Evolutionary conservation across 2,888 invertebrate species (phyloP), one percentile per base, ranked within the genome.

Genomic region (Cheilosia scutellata): DNA sequence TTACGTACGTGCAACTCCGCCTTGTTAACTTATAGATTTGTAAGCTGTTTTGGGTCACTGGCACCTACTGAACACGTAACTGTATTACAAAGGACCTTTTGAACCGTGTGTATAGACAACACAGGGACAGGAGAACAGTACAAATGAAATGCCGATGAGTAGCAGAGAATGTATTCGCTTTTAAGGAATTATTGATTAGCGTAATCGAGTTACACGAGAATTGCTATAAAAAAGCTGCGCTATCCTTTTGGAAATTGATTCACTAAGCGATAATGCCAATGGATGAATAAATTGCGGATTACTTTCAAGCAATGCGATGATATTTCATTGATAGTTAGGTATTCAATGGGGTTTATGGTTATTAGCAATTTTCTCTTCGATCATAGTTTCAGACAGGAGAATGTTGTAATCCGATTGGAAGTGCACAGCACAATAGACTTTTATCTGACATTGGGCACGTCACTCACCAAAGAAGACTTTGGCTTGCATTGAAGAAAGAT

Each of bases 31-130:
- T 80, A 75, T 75, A 71, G 63, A 70, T 65, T 74, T 75, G 75
- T 71, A 55, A 44, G 49, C 76, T 71, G 70, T 82, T 82, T 86
- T 86, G 82, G 86, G 86, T 86, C 76, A 82, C 86, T 72, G 82
- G 82, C 82, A 82, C 82, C 82, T 76, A 72, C 62, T 62, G 68
- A 82, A 71, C 82, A 76, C 76, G 76, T 68, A 72, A 76, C 72
- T 29, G 44, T 75, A 47, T 60, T 72, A 76, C 49, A 86, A 76
- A 72, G 76, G 72, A 76, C 71, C 72, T 51, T 80, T 86, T 49
- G 44, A 57, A 70, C 31, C 44, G 55, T 57, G 44, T 70, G 20
- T 25, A 40, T 20, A 58, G 27, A 58, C 37, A 47, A 25, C 57
- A 57, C 31, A 37, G 49, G 9, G 5, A n/a, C 4, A 47, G 5